phyloP scores from a whole-genome alignment of 2,888 invertebrate genomes.

The Dasypogon diadema region DNA sequence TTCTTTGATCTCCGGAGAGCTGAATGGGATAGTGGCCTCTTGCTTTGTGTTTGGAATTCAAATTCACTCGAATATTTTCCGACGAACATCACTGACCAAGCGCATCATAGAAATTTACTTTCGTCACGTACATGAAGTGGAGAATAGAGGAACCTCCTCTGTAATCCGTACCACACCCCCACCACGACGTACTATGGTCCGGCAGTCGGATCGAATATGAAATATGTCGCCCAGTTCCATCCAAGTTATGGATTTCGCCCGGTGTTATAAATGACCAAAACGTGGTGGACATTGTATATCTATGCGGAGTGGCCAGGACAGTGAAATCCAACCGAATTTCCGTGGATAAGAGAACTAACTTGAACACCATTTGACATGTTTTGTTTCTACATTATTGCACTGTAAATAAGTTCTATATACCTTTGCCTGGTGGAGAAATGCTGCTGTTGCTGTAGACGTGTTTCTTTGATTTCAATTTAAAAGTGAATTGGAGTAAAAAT shows the following conservation, averaged over 20 bases:
- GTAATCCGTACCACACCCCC: slow-evolving; percentile 18
- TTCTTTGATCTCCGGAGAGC: slow-evolving; percentile 42
- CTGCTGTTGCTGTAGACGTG: no score
- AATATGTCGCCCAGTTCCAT: slow-evolving; percentile 20
- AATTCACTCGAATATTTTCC: slow-evolving; percentile 51
- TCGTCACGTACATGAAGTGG: slow-evolving; percentile 52
- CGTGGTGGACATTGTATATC: slow-evolving; percentile 19
- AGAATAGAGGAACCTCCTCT: slow-evolving; percentile 7
- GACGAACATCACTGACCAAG: slow-evolving; percentile 47
- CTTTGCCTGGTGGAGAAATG: no score
- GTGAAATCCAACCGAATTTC: slow-evolving; percentile 43
- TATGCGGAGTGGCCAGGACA: not conserved
- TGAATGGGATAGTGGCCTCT: not conserved
- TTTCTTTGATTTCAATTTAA: no score
- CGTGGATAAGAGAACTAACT: slow-evolving; percentile 39
- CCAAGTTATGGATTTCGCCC: slow-evolving; percentile 9
- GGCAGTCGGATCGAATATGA: slow-evolving; percentile 45
- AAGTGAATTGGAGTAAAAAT: no score
- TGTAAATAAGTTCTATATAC: no score
- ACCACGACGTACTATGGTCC: not conserved
- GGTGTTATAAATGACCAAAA: slow-evolving; percentile 37
- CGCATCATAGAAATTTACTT: slow-evolving; percentile 54
- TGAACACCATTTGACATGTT: slow-evolving; percentile 39
- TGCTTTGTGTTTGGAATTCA: slow-evolving; percentile 45
- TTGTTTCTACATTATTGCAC: slow-evolving; percentile 31